phyloP scores from a whole-genome alignment of 2,888 invertebrate genomes.

The Litoditis marina region DNA sequence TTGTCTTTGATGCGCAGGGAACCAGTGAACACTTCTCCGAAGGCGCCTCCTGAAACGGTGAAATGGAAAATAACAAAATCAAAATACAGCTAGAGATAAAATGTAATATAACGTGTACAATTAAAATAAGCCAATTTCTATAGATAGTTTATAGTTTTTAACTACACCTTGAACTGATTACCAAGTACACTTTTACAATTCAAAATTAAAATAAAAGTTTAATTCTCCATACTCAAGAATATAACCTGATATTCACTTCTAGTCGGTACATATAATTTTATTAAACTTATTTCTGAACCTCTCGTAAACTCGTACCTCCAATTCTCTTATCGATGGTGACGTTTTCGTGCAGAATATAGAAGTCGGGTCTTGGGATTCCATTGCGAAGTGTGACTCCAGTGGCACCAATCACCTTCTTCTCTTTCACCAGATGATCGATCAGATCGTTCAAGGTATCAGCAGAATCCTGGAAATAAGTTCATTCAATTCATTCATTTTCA shows the following conservation, averaged over 20 bases:
- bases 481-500: not conserved
- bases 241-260: too few species aligned
- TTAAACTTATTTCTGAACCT: too few species aligned
- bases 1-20: constrained; percentile 7
- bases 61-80: not conserved
- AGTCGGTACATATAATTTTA: too few species aligned
- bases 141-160: too few species aligned
- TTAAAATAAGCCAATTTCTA: too few species aligned
- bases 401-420: not conserved
- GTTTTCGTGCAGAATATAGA: constrained; percentile 29
- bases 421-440: not conserved
- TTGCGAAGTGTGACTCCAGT: constrained; percentile 4
- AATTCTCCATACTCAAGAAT: too few species aligned
- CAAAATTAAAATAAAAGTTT: too few species aligned
- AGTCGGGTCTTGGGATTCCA: constrained; percentile 26
- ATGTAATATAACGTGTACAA: too few species aligned
- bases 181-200: too few species aligned
- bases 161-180: too few species aligned
- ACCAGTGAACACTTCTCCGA: constrained; percentile 34
- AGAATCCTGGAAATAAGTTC: not conserved
- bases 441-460: not conserved
- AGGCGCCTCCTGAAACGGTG: constrained; percentile 18
- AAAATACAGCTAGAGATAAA: too few species aligned
- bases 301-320: constrained; percentile 20
- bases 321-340: constrained; percentile 18